Percentiles rank a stretch among this genome's conserved stretches.
Evolutionary conservation across 2,113 vertebrate genomes (phyloP).

Genomic region (Gymnocephalus cernua): DNA sequence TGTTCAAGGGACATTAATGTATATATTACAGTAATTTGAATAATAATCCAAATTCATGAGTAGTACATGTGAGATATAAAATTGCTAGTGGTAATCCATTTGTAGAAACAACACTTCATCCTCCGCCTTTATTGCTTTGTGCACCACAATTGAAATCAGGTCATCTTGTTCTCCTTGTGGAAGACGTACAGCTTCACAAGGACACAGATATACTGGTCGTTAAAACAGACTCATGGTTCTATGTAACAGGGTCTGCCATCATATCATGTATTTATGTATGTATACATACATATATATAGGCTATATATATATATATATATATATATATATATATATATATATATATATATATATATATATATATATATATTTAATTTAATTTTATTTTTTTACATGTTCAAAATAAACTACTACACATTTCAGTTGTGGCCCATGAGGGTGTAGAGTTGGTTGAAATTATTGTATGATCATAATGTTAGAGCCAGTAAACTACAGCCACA

Average conservation of each 20-base stretch:
- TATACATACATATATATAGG: too few species aligned
- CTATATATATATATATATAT: too few species aligned
- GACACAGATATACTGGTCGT: neutral
- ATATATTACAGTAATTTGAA: neutral
- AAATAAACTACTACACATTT: too few species aligned
- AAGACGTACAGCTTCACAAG: neutral
- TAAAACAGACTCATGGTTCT: neutral
- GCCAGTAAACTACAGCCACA: neutral
- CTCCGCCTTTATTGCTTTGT: neutral
- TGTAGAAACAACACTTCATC: neutral
- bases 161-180: slow-evolving; percentile 21
- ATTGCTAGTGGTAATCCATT: neutral
- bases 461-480: neutral
- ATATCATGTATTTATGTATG: too few species aligned
- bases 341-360: too few species aligned
- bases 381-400: too few species aligned
- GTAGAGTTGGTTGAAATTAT: neutral
- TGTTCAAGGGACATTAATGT: neutral
- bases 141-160: slow-evolving; percentile 14
- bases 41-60: neutral
- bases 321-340: too few species aligned
- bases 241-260: neutral
- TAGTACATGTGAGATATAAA: neutral
- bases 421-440: neutral
- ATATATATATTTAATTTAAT: too few species aligned